These are phyloP conservation scores for Mus pahari DNA, from an alignment of 2,113 vertebrate genomes.

Conservation along the genomic window DNA sequence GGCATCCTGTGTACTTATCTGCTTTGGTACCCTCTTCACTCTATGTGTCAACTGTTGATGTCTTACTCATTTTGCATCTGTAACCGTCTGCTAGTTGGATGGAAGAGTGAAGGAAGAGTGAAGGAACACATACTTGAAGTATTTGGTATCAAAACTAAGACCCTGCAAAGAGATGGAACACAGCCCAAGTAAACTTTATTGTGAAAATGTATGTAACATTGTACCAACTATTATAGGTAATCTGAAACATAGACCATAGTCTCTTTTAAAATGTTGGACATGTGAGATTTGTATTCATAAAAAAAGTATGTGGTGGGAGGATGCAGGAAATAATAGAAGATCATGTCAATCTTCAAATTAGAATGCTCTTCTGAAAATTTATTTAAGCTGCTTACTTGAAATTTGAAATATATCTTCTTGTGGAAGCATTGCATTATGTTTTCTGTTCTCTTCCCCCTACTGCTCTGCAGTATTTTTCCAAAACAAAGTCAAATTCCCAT, in stretches of 20 bases:
- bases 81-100: background rate
- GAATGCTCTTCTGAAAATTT: background rate
- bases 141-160: conserved; percentile 7
- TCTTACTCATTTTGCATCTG: conserved; percentile 1
- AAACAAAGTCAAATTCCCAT: conserved; percentile 11
- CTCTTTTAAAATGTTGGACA: background rate
- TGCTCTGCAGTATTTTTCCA: background rate
- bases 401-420: background rate
- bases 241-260: conserved; percentile 13
- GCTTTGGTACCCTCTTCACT: background rate
- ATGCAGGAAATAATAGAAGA: background rate
- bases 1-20: background rate
- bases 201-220: background rate
- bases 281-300: conserved; percentile 25
- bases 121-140: background rate
- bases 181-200: conserved; percentile 23
- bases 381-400: conserved; percentile 48
- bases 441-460: conserved; percentile 10
- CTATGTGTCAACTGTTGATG: background rate
- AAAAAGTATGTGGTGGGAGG: background rate
- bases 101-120: background rate
- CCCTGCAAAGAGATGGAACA: background rate
- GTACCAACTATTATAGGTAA: background rate
- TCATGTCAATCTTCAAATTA: conserved; percentile 25
- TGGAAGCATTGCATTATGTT: background rate